These are phyloP conservation scores for Coremacera marginata DNA, from an alignment of 2,888 invertebrate genomes.

Conservation along the genomic window DNA sequence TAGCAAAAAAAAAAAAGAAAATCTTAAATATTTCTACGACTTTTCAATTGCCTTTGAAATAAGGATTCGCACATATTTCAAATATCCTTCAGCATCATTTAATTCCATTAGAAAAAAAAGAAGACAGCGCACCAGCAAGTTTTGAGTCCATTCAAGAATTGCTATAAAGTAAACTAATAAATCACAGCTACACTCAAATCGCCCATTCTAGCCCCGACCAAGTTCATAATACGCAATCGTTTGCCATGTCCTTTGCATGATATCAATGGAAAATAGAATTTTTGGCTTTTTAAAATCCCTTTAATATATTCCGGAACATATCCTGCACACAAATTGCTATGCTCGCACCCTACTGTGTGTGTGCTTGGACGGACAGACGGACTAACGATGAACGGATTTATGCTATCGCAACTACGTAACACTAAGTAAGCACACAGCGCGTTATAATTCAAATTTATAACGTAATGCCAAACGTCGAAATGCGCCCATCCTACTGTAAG, in stretches of 20 bases:
- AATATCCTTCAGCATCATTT: conserved; percentile 27
- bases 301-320: conserved; percentile 69
- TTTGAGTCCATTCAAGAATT: conserved; percentile 39
- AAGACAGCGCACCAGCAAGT: conserved; percentile 11
- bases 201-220: background rate
- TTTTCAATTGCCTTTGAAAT: background rate
- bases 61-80: conserved; percentile 22
- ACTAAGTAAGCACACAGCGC: conserved; percentile 47
- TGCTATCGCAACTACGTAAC: conserved; percentile 32
- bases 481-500: conserved; percentile 15
- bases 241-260: conserved; percentile 18
- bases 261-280: conserved; percentile 45
- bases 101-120: conserved; percentile 32
- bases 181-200: conserved; percentile 16
- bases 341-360: conserved; percentile 50
- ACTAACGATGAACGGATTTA: conserved; percentile 2
- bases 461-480: conserved; percentile 19
- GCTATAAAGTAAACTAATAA: conserved; percentile 36
- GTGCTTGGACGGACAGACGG: background rate
- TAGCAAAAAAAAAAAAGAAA: background rate
- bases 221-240: background rate
- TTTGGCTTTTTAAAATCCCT: conserved; percentile 58
- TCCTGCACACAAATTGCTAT: conserved; percentile 69
- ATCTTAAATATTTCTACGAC: background rate
- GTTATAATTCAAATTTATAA: conserved; percentile 65